Evolutionary conservation across 2,113 vertebrate genomes (phyloP).

Genomic region (Tiliqua scincoides): DNA sequence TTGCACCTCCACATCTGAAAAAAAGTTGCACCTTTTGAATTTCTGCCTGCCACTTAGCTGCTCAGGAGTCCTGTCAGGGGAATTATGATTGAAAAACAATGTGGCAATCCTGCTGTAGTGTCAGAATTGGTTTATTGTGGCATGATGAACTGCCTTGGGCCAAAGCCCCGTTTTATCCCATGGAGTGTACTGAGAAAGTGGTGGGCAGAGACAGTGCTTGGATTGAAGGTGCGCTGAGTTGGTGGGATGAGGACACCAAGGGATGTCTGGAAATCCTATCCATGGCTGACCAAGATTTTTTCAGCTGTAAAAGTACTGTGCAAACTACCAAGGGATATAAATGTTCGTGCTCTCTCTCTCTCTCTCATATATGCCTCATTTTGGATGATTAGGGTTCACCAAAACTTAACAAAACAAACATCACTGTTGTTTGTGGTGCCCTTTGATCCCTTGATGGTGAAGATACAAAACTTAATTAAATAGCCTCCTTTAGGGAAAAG

Average conservation of each 20-base stretch:
- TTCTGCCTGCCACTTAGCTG: background rate
- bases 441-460: background rate
- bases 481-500: background rate
- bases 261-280: background rate
- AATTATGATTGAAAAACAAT: background rate
- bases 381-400: background rate
- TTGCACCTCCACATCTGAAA: background rate
- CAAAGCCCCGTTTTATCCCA: background rate
- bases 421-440: background rate
- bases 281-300: constrained; percentile 17
- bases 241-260: background rate
- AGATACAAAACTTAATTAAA: constrained; percentile 12
- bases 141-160: background rate
- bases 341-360: background rate
- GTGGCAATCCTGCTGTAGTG: background rate
- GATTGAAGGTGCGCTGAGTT: background rate
- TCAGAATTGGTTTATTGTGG: background rate
- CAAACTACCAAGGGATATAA: background rate
- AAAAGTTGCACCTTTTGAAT: background rate
- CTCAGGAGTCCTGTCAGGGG: background rate
- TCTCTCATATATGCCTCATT: background rate
- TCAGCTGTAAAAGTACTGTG: background rate
- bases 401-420: constrained; percentile 1
- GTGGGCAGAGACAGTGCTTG: background rate
- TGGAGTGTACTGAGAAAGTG: background rate